Conservation (phyloP, 2,113 vertebrate genomes). For the Lamprotornis superbus region DNA sequence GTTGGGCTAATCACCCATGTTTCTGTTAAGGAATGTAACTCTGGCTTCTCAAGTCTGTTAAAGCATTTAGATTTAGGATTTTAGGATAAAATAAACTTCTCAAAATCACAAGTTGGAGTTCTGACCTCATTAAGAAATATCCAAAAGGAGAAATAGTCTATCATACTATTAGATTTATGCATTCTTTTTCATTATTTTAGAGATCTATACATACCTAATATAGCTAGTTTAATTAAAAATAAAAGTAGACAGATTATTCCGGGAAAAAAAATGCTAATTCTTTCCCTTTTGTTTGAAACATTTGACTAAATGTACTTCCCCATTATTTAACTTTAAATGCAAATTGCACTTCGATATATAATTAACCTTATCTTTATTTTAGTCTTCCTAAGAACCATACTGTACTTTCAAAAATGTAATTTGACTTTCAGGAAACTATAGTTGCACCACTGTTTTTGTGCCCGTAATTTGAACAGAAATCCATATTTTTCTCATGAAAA, state of each 20-base stretch:
- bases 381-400: neutral
- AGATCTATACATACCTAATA: neutral
- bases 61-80: neutral
- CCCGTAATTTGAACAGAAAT: neutral
- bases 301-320: neutral
- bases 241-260: neutral
- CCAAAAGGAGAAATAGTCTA: neutral
- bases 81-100: neutral
- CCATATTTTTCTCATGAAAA: neutral
- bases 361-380: neutral
- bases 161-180: neutral
- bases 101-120: neutral
- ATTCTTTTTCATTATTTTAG: neutral
- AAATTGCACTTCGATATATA: neutral
- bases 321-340: neutral
- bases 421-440: neutral
- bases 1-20: neutral
- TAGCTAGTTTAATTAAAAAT: neutral
- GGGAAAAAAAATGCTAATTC: neutral
- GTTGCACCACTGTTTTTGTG: neutral
- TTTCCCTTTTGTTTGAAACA: neutral
- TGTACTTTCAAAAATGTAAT: neutral
- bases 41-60: neutral
- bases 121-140: neutral
- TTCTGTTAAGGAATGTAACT: neutral